phyloP scores from a whole-genome alignment of 2,113 vertebrate genomes.

The Halcyon malimbica region DNA sequence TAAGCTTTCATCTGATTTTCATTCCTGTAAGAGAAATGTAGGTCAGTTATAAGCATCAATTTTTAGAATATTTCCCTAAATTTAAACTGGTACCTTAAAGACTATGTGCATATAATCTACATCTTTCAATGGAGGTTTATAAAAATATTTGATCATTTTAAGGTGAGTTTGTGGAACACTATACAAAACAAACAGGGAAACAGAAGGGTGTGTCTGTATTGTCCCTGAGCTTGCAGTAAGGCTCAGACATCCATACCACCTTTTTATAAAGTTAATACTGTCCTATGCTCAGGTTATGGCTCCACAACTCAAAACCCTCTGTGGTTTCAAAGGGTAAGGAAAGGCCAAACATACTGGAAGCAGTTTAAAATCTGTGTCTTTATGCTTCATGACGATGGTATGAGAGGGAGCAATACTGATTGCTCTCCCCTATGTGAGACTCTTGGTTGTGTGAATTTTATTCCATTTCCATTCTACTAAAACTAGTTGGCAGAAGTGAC shows the following conservation, averaged over 20 bases:
- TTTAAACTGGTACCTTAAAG: not conserved
- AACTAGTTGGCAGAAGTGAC: fast-evolving
- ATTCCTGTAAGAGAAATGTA: slow-evolving; percentile 80
- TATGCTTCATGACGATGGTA: not conserved
- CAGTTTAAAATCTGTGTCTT: not conserved
- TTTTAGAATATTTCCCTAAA: not conserved
- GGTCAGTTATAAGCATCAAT: not conserved
- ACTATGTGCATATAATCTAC: no score
- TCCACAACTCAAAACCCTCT: not conserved
- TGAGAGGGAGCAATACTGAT: not conserved
- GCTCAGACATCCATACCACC: not conserved
- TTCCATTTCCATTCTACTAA: not conserved
- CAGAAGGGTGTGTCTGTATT: not conserved
- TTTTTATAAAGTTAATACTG: not conserved
- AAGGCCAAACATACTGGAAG: not conserved
- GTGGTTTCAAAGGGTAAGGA: not conserved
- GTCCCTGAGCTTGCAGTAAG: not conserved
- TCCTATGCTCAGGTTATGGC: not conserved
- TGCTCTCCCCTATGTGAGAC: not conserved
- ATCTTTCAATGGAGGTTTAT: not conserved
- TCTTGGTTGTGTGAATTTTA: not conserved
- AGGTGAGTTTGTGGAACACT: not conserved
- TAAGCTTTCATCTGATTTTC: slow-evolving; percentile 93
- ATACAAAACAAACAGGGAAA: not conserved
- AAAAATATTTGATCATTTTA: not conserved